These are phyloP conservation scores for Scylla paramamosain DNA, from an alignment of 1,140 invertebrate species.

Conservation along the genomic window DNA sequence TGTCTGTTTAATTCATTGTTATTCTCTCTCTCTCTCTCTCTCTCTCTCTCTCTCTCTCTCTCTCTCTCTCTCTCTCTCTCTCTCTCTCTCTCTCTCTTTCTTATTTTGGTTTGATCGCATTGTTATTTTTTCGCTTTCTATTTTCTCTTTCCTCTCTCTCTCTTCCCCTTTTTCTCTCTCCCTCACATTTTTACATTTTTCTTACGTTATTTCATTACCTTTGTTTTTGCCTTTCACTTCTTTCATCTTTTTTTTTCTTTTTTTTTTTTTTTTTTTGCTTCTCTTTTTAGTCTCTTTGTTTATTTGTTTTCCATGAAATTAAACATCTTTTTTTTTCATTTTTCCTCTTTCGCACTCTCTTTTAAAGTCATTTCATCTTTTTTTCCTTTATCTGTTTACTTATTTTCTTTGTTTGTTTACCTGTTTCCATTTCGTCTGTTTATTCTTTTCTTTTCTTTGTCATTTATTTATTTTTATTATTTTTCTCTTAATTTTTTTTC, in stretches of 20 bases:
- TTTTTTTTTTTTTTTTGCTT: background rate
- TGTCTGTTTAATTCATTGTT: background rate
- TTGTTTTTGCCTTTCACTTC: background rate
- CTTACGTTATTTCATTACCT: background rate
- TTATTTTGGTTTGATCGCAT: background rate
- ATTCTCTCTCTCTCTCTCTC: slow-evolving; percentile 14
- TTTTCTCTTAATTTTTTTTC: background rate
- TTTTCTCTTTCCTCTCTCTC: background rate
- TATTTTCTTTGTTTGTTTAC: too few species aligned
- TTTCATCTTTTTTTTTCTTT: background rate
- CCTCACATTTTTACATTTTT: background rate
- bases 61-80: background rate
- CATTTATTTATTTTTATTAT: background rate
- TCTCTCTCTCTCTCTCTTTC: background rate
- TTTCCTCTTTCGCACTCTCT: too few species aligned
- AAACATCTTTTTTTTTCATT: too few species aligned
- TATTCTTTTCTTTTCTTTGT: too few species aligned
- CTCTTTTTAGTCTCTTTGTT: background rate
- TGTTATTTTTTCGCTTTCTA: background rate
- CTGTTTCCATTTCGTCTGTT: too few species aligned
- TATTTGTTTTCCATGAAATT: background rate
- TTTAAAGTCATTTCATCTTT: too few species aligned
- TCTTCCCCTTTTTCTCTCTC: background rate
- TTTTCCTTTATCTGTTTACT: too few species aligned
- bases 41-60: background rate